Conservation (phyloP, 2,888 invertebrate genomes). For the Drosophila gaucha region DNA sequence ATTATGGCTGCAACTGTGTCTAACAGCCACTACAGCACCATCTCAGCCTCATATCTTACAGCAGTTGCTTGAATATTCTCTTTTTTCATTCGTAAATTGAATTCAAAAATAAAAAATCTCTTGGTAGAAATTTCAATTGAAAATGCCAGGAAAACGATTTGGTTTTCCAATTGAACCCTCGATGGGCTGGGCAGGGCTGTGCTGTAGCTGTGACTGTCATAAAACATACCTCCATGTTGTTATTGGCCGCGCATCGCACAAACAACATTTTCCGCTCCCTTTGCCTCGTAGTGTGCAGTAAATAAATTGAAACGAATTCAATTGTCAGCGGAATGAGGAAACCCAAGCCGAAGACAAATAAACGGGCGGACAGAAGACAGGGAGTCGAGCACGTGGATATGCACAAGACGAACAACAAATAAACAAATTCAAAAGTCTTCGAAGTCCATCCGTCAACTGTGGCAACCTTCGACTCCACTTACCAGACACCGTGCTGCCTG, state of each 20-base stretch:
- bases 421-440: slow-evolving; percentile 71
- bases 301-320: slow-evolving; percentile 80
- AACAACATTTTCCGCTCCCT: slow-evolving; percentile 44
- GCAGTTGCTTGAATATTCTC: slow-evolving; percentile 3
- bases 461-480: slow-evolving; percentile 14
- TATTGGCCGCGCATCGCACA: slow-evolving; percentile 50
- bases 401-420: slow-evolving; percentile 61
- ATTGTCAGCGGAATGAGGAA: slow-evolving; percentile 63
- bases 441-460: slow-evolving; percentile 30
- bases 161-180: slow-evolving; percentile 65
- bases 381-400: slow-evolving; percentile 1
- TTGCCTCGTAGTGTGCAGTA: slow-evolving; percentile 43
- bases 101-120: slow-evolving; percentile 5
- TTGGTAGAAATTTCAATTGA: slow-evolving; percentile 11
- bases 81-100: slow-evolving; percentile 49
- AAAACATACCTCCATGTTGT: slow-evolving; percentile 63
- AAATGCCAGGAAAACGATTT: slow-evolving; percentile 39
- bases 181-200: slow-evolving; percentile 13
- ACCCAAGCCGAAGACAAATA: slow-evolving; percentile 52
- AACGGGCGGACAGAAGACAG: slow-evolving; percentile 6
- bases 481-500: background rate
- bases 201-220: slow-evolving; percentile 43
- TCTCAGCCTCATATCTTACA: background rate
- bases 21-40: background rate
- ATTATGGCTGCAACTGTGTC: slow-evolving; percentile 23